Conservation (phyloP, 2,113 vertebrate genomes). For the Myotis brandtii region DNA sequence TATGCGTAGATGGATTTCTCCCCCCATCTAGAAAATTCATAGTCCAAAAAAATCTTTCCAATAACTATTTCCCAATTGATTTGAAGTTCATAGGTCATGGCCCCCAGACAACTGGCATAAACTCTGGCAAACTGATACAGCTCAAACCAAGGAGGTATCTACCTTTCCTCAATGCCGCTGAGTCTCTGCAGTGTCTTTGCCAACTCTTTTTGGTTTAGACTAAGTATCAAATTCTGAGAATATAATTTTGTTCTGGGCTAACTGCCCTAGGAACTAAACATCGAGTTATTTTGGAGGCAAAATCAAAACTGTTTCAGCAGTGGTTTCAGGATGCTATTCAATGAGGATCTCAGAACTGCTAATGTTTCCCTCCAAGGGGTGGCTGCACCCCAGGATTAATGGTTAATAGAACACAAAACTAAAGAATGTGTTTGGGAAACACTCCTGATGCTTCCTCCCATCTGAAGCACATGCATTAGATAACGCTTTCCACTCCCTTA, state of each 20-base stretch:
- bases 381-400: neutral
- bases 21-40: neutral
- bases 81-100: neutral
- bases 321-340: neutral
- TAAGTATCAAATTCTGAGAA: neutral
- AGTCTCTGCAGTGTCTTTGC: neutral
- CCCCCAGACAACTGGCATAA: neutral
- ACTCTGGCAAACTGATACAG: neutral
- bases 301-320: neutral
- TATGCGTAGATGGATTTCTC: neutral
- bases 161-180: neutral
- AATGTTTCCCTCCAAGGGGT: neutral
- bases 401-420: neutral
- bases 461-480: neutral
- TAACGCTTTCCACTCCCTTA: neutral
- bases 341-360: neutral
- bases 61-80: slow-evolving; percentile 37
- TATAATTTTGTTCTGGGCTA: slow-evolving; percentile 51
- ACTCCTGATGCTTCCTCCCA: neutral
- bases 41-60: slow-evolving; percentile 9
- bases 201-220: slow-evolving; percentile 19
- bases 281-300: neutral
- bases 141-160: neutral
- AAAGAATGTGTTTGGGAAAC: neutral
- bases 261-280: neutral